phyloP scores from a whole-genome alignment of 2,888 invertebrate genomes.

The Pyrocoelia pectoralis region DNA sequence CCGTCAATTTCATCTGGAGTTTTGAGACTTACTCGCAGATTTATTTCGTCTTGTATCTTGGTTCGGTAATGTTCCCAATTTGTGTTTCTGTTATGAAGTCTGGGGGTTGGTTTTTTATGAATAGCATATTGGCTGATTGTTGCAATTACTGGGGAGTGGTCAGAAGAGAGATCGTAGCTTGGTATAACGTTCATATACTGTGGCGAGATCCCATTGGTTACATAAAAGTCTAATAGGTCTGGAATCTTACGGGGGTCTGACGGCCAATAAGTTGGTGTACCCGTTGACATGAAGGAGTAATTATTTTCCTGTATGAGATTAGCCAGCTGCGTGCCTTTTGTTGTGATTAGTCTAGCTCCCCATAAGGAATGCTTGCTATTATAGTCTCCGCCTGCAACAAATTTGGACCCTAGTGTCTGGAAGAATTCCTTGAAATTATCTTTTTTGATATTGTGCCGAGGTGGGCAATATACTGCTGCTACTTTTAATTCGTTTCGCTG shows the following conservation, averaged over 20 bases:
- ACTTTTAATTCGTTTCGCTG: slow-evolving; percentile 28
- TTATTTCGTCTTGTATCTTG: background rate
- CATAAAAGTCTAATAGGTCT: slow-evolving; percentile 1
- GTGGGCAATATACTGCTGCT: slow-evolving; percentile 39
- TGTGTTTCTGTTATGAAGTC: background rate
- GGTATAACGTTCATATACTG: background rate
- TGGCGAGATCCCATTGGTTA: slow-evolving; percentile 2
- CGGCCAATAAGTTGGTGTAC: slow-evolving; percentile 11
- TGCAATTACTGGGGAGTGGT: background rate
- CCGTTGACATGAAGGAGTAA: slow-evolving; percentile 1
- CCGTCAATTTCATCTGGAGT: background rate
- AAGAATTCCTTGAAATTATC: slow-evolving; percentile 32
- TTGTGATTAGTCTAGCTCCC: slow-evolving; percentile 2
- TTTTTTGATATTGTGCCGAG: slow-evolving; percentile 38
- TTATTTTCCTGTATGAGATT: slow-evolving; percentile 6
- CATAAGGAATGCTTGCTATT: slow-evolving; percentile 36
- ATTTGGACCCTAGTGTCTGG: slow-evolving; percentile 33
- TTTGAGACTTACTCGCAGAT: background rate
- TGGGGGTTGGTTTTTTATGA: background rate
- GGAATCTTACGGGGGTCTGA: background rate
- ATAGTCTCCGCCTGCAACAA: slow-evolving; percentile 40
- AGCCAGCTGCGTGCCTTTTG: slow-evolving; percentile 2
- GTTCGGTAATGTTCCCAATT: background rate
- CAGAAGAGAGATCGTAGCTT: too few relatives aligned
- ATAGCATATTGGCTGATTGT: slow-evolving; percentile 3